A percentile compares a stretch with the other conserved stretches of the same genome.
Conservation (phyloP, 23 tunicate species). For the Halocynthia roretzi region DNA sequence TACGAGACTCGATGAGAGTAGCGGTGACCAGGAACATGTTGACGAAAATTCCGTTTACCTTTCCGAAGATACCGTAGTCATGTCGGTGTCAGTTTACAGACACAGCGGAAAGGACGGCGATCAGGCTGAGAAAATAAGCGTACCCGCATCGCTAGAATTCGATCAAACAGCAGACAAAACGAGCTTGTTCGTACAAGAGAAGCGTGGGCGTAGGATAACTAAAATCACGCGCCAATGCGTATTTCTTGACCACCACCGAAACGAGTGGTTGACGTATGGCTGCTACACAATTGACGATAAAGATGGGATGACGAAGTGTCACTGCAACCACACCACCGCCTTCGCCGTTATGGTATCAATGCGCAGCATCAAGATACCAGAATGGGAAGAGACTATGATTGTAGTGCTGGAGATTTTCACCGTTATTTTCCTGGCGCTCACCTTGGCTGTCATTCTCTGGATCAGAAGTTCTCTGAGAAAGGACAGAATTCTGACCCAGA, state of each 20-base stretch:
- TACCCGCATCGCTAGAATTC: no score
- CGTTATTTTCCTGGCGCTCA: slow-evolving; percentile 24
- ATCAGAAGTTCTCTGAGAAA: slow-evolving; percentile 35
- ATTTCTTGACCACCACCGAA: background rate
- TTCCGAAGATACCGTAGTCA: no score
- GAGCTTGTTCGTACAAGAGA: no score
- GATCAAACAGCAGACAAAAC: no score
- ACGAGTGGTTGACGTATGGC: slow-evolving; percentile 38
- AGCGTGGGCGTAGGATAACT: background rate
- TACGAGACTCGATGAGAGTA: no score
- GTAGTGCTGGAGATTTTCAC: slow-evolving; percentile 29
- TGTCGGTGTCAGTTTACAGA: no score
- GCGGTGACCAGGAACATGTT: no score
- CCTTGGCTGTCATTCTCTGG: slow-evolving; percentile 36
- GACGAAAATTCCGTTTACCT: no score
- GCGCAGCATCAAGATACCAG: slow-evolving; percentile 28
- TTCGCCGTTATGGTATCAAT: slow-evolving; percentile 61
- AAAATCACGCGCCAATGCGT: slow-evolving; percentile 12
- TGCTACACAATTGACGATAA: slow-evolving; percentile 1
- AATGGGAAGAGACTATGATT: slow-evolving; percentile 17
- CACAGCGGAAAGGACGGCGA: no score
- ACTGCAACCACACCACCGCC: slow-evolving; percentile 61
- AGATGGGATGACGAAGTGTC: slow-evolving; percentile 20
- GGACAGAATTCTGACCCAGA: slow-evolving; percentile 44
- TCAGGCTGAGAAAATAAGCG: no score